These are phyloP conservation scores for Blastobasis lacticolella DNA, from an alignment of 2,888 invertebrate genomes.

Conservation along the genomic window DNA sequence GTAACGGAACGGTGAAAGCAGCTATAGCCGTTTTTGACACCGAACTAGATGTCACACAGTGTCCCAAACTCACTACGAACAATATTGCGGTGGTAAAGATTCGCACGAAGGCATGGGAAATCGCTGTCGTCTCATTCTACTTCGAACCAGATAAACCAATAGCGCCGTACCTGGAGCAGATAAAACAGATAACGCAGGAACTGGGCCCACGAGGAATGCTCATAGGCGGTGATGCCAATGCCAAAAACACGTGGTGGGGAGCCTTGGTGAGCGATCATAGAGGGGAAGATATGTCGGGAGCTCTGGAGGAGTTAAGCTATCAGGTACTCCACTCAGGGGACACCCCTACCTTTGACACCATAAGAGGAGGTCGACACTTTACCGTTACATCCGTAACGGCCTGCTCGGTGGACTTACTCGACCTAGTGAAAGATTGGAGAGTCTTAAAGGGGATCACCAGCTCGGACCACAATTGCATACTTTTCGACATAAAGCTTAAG, in stretches of 20 bases:
- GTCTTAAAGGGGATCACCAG: not conserved
- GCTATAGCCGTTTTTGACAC: constrained; percentile 10
- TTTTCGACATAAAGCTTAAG: too few species aligned
- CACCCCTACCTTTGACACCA: constrained; percentile 18
- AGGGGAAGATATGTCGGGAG: constrained; percentile 9
- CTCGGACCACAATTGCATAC: too few species aligned
- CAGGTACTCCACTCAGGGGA: constrained; percentile 18
- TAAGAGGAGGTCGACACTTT: constrained; percentile 9
- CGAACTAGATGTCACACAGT: not conserved
- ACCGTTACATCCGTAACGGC: constrained; percentile 17
- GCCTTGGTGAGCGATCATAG: constrained; percentile 6
- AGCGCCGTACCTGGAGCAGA: constrained; percentile 7
- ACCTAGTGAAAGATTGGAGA: not conserved
- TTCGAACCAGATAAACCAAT: constrained; percentile 10
- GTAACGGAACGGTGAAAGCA: constrained; percentile 9
- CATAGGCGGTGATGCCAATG: constrained; percentile 14
- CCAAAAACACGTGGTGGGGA: constrained; percentile 17
- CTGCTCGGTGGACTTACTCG: constrained; percentile 11
- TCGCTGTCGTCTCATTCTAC: constrained; percentile 13
- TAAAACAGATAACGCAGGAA: not conserved
- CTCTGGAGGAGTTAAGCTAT: constrained; percentile 10
- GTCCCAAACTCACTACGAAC: constrained; percentile 12
- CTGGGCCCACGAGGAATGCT: not conserved
- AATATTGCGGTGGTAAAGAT: constrained; percentile 11
- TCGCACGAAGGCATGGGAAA: constrained; percentile 8